A percentile compares a stretch with the other conserved stretches of the same genome.
phyloP scores from a whole-genome alignment of 2,113 vertebrate genomes.

The Tympanuchus pallidicinctus region DNA sequence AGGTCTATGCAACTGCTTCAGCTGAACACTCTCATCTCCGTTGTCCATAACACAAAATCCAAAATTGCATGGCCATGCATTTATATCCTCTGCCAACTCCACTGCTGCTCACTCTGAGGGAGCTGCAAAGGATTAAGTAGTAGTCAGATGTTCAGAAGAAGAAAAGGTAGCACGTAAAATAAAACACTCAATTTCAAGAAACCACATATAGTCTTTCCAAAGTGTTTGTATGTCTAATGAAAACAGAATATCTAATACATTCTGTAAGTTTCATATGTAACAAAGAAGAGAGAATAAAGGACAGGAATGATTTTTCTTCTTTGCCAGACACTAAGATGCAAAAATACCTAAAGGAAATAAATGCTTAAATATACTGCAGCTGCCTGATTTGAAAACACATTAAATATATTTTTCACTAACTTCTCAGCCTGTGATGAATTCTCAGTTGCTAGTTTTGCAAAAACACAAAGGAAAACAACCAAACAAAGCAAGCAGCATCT shows the following conservation, averaged over 20 bases:
- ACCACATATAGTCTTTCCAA: neutral
- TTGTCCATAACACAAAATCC: fast-evolving
- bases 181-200: neutral
- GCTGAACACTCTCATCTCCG: neutral
- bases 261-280: neutral
- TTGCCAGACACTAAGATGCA: neutral
- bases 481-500: neutral
- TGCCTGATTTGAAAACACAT: neutral
- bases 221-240: neutral
- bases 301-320: neutral
- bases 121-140: neutral
- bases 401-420: neutral
- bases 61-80: too few relatives aligned
- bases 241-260: neutral
- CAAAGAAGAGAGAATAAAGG: neutral
- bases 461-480: neutral
- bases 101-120: neutral
- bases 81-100: neutral
- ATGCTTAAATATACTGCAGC: neutral
- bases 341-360: neutral
- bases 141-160: neutral
- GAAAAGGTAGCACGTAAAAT: neutral
- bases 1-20: neutral
- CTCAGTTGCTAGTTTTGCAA: neutral
- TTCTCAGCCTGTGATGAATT: neutral